Base-by-base conservation (phyloP, 2,113 vertebrate species). In the Scytalopus superciliaris region DNA sequence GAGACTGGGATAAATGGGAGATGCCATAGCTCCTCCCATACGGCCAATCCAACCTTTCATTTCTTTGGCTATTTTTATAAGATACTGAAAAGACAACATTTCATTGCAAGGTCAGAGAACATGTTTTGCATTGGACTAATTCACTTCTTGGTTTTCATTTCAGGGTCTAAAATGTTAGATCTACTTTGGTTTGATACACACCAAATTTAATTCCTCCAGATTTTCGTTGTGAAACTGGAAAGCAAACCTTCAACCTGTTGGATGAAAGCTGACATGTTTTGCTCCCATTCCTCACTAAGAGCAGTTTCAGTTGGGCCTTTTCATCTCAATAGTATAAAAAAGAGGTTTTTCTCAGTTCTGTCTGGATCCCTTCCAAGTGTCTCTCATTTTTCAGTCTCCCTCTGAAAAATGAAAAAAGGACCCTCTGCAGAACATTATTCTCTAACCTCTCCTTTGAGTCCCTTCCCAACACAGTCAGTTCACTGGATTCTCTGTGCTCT, bases 291-390 rank as follows among this genome's bases (percentile, higher is more conserved):
- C 78, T 67, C 22, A 13, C 60, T 60, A 40, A 33, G 35, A 84
- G 42, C 33, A 75, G 47, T 84, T 95, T 94, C 73, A 93, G 30
- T 39, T 75, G 42, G 27, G 47, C n/a, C 33, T 91, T 90, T 95
- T 82, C 49, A 84, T 95, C 78, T 89, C 84, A 37, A 22, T 10
- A 14, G 28, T 27, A 87, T 9, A 66, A 88, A 89, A 92, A 90
- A 68, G 47, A 88, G 23, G 70, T 94, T 77, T 74, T 39, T 42
- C 66, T 70, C 72, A 67, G 75, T 70, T 86, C 73, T 77, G 21
- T 70, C 85, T 95, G 92, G 90, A 84, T 91, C 25, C 28, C 4
- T 79, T 95, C 90, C 90, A 95, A 95, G 33, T 67, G 45, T 80
- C 59, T 81, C 80, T 90, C 64, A 63, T 90, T 95, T 90, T 83